phyloP scores from a whole-genome alignment of 2,113 vertebrate species.

The Ranitomeya imitator region DNA sequence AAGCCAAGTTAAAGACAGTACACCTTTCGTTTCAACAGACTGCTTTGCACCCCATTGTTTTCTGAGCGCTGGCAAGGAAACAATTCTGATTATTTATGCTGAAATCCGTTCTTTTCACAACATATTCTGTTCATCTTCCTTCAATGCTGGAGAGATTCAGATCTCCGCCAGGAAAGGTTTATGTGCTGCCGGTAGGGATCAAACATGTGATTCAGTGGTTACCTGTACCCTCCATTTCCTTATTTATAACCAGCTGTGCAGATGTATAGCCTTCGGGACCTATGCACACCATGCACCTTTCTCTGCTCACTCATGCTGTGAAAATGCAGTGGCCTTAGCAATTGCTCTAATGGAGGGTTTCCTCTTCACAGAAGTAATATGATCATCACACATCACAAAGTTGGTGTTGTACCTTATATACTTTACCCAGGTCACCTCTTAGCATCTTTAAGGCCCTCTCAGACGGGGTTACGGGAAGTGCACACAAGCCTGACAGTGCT shows the following conservation, averaged over 20 bases:
- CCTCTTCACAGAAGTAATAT: not conserved
- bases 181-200: conserved; percentile 50
- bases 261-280: not conserved
- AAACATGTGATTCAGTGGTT: conserved; percentile 22
- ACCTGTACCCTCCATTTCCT: conserved; percentile 7
- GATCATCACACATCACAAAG: not conserved
- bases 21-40: conserved; percentile 67
- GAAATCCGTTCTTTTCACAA: conserved; percentile 55
- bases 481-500: not conserved
- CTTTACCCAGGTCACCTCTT: not conserved
- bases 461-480: not conserved
- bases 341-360: not conserved
- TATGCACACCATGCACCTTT: not conserved
- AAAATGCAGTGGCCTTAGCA: conserved; percentile 18
- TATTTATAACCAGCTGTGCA: conserved; percentile 37
- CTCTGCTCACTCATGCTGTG: not conserved
- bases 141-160: conserved; percentile 28
- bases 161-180: conserved; percentile 40
- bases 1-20: conserved; percentile 72
- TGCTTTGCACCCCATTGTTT: conserved; percentile 65
- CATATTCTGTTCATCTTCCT: conserved; percentile 38
- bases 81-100: conserved; percentile 68
- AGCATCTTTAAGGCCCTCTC: not conserved
- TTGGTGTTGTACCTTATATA: not conserved
- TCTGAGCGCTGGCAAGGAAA: conserved; percentile 65